A percentile compares a stretch with the other conserved stretches of the same genome.
Evolutionary conservation across 2,797 vertebrate species (phyloP).

Genomic region (Gobio occitaniae): DNA sequence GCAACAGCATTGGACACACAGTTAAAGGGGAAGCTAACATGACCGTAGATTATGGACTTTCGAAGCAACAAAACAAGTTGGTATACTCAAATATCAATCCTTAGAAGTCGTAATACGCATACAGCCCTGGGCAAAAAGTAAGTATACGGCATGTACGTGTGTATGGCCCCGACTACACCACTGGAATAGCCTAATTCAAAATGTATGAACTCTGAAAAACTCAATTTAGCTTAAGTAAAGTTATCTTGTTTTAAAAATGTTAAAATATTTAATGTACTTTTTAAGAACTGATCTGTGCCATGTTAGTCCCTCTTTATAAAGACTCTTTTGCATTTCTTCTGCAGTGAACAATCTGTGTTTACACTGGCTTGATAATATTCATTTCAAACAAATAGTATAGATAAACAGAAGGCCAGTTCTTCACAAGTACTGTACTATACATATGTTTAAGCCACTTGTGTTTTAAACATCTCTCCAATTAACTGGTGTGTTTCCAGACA

Average conservation of each 20-base stretch:
- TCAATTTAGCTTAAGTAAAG: neutral
- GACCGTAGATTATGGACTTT: no score
- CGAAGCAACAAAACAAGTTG: no score
- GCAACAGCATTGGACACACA: no score
- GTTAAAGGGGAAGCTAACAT: no score
- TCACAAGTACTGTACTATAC: slow-evolving; percentile 3
- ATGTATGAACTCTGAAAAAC: neutral
- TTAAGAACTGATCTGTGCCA: neutral
- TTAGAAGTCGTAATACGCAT: no score
- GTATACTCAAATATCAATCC: no score
- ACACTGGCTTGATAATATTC: neutral
- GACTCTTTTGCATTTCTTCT: neutral
- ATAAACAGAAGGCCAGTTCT: slow-evolving; percentile 9
- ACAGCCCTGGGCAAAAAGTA: no score
- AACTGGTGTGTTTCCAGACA: slow-evolving; percentile 29
- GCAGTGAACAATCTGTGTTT: neutral
- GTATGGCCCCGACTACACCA: no score
- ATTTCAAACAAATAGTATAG: neutral
- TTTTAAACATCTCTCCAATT: slow-evolving; percentile 41
- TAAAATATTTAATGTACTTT: neutral
- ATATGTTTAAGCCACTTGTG: slow-evolving; percentile 25
- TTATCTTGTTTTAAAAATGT: neutral
- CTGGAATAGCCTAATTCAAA: no score
- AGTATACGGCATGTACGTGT: no score
- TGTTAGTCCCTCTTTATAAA: neutral